A percentile compares a stretch with the other conserved stretches of the same genome.
These are phyloP conservation scores for Cyclophora albipunctata DNA, from an alignment of 2,888 invertebrate species.

Conservation along the genomic window DNA sequence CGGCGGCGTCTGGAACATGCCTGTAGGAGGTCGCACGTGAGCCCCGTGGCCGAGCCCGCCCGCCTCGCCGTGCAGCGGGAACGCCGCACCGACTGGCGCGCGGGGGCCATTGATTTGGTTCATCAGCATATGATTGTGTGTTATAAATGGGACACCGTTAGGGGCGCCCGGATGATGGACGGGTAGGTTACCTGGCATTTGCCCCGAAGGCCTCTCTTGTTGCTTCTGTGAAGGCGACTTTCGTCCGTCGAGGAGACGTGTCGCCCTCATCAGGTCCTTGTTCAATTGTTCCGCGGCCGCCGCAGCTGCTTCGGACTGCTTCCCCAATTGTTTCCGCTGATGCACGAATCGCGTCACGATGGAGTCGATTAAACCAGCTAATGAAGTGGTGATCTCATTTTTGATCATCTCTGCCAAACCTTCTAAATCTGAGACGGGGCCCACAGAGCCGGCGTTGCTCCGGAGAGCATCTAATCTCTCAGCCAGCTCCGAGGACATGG, in stretches of 20 bases:
- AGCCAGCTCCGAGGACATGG: conserved; percentile 81
- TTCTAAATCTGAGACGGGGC: conserved; percentile 86
- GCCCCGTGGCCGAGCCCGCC: conserved; percentile 57
- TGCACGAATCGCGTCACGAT: conserved; percentile 90
- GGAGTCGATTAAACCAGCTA: conserved; percentile 90
- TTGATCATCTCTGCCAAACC: conserved; percentile 94
- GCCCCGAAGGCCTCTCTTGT: conserved; percentile 76
- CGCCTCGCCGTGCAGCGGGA: conserved; percentile 82
- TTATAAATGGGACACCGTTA: conserved; percentile 61
- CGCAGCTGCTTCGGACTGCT: conserved; percentile 85
- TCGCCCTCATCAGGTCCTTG: conserved; percentile 88
- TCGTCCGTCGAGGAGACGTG: conserved; percentile 87
- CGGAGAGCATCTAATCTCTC: conserved; percentile 86
- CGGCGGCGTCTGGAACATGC: conserved; percentile 90
- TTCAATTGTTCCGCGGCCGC: conserved; percentile 89
- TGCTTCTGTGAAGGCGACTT: conserved; percentile 86
- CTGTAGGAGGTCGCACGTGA: conserved; percentile 78
- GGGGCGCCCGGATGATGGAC: conserved; percentile 65
- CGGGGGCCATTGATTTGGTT: conserved; percentile 77
- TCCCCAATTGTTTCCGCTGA: conserved; percentile 83
- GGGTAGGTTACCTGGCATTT: conserved; percentile 75
- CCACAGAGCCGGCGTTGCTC: conserved; percentile 79
- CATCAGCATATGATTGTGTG: conserved; percentile 64
- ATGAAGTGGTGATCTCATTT: conserved; percentile 88
- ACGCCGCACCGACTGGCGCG: conserved; percentile 78